Conservation (phyloP, 1,140 invertebrate genomes). For the Drosophila bipectinata region DNA sequence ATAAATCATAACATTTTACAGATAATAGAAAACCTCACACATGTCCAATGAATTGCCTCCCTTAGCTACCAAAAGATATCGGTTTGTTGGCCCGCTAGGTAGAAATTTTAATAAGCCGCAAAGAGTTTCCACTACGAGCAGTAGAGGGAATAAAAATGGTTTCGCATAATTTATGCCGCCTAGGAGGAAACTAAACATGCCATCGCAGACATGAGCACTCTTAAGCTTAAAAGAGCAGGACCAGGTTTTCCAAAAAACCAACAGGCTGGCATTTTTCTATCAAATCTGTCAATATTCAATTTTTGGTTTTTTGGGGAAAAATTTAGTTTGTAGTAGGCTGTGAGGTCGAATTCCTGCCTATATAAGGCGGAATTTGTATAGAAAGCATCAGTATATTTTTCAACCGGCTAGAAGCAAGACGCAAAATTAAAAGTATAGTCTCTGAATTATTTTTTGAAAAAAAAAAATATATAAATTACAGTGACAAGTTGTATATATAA, state of each 20-base stretch:
- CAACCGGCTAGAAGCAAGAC: too few relatives aligned
- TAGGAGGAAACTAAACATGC: constrained; percentile 15
- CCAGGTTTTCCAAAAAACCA: constrained; percentile 23
- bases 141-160: constrained; percentile 42
- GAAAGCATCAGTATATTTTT: too few relatives aligned
- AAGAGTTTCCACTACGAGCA: constrained; percentile 17
- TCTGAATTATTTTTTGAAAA: too few relatives aligned
- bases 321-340: not conserved
- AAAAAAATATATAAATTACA: too few relatives aligned
- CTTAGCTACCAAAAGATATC: constrained; percentile 9
- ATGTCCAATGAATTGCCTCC: constrained; percentile 38
- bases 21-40: constrained; percentile 75
- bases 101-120: constrained; percentile 66
- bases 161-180: constrained; percentile 56
- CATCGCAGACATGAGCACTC: not conserved
- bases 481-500: too few relatives aligned
- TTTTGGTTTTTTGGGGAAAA: not conserved
- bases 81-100: constrained; percentile 41
- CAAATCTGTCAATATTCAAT: constrained; percentile 21
- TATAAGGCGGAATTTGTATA: too few relatives aligned
- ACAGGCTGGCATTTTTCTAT: constrained; percentile 24
- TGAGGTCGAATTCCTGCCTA: not conserved
- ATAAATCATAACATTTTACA: constrained; percentile 79
- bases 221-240: not conserved
- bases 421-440: too few relatives aligned